phyloP scores from a whole-genome alignment of 2,797 vertebrate species.

The Myiothlypis chrysogaster region DNA sequence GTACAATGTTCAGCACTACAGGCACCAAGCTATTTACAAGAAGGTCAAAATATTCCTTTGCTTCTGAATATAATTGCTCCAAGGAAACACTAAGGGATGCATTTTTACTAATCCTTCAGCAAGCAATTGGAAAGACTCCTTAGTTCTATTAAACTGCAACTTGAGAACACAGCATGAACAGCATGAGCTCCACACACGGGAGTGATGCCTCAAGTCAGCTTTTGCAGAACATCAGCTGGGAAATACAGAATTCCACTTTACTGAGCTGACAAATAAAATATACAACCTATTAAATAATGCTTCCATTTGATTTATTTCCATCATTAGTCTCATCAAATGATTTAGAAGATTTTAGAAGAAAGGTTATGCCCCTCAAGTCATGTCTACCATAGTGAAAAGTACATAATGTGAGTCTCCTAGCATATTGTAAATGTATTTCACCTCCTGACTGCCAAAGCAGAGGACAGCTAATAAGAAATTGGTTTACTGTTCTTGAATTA shows the following conservation, averaged over 20 bases:
- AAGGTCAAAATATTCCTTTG: background rate
- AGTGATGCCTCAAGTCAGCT: background rate
- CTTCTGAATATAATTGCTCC: background rate
- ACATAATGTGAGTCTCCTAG: rapidly evolving
- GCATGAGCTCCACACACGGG: background rate
- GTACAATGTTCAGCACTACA: background rate
- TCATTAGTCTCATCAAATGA: background rate
- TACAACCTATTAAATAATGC: background rate
- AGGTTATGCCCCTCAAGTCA: background rate
- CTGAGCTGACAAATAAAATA: background rate
- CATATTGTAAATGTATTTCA: background rate
- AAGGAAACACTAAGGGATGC: background rate
- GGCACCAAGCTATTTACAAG: background rate
- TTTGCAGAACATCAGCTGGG: background rate
- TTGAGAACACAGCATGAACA: background rate
- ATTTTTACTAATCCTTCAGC: background rate
- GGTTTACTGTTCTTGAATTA: background rate
- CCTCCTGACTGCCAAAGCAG: background rate
- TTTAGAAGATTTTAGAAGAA: background rate
- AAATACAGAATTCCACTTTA: background rate
- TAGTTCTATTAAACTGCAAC: background rate
- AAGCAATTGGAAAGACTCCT: background rate
- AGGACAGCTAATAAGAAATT: background rate
- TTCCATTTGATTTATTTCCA: background rate
- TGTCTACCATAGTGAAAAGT: background rate